These are phyloP conservation scores for Charaxes varanes DNA, from an alignment of 1,140 invertebrate species.

Conservation along the genomic window DNA sequence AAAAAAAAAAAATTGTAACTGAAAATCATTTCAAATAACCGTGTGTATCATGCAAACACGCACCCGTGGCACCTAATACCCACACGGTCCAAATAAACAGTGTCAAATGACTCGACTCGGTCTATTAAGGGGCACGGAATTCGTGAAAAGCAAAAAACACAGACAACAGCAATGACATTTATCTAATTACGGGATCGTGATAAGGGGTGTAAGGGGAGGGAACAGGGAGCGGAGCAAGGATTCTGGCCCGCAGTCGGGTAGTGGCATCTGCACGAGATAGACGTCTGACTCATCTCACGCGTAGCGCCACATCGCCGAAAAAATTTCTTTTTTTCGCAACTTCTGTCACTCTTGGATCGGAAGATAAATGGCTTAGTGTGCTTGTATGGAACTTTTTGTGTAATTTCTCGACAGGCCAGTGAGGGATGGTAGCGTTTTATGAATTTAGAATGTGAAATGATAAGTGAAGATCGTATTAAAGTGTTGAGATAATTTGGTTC, in stretches of 20 bases:
- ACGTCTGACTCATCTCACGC: slow-evolving; percentile 3
- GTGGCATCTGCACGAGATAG: slow-evolving; percentile 17
- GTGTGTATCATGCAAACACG: too few relatives aligned
- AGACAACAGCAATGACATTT: slow-evolving; percentile 65
- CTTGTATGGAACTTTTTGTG: not conserved
- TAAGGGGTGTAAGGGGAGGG: slow-evolving; percentile 41
- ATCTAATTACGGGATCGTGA: slow-evolving; percentile 69
- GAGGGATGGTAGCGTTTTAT: slow-evolving; percentile 9
- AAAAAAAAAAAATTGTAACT: too few relatives aligned
- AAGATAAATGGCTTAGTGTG: slow-evolving; percentile 18
- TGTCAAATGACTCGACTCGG: slow-evolving; percentile 8
- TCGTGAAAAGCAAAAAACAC: slow-evolving; percentile 33
- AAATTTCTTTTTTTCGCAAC: slow-evolving; percentile 16
- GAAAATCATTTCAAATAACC: too few relatives aligned
- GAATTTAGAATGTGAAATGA: slow-evolving; percentile 38
- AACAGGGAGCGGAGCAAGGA: slow-evolving; percentile 23
- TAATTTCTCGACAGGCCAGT: not conserved
- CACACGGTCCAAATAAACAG: slow-evolving; percentile 6
- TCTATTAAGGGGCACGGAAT: slow-evolving; percentile 11
- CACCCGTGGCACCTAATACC: slow-evolving; percentile 2
- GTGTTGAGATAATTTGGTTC: slow-evolving; percentile 35
- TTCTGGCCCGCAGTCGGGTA: slow-evolving; percentile 44
- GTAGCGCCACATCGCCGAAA: slow-evolving; percentile 1
- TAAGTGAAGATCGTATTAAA: slow-evolving; percentile 29
- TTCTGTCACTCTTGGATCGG: slow-evolving; percentile 6